A percentile compares a stretch with the other conserved stretches of the same genome.
Conservation (phyloP, 2,797 vertebrate genomes). For the Emydoidea blandingii region DNA sequence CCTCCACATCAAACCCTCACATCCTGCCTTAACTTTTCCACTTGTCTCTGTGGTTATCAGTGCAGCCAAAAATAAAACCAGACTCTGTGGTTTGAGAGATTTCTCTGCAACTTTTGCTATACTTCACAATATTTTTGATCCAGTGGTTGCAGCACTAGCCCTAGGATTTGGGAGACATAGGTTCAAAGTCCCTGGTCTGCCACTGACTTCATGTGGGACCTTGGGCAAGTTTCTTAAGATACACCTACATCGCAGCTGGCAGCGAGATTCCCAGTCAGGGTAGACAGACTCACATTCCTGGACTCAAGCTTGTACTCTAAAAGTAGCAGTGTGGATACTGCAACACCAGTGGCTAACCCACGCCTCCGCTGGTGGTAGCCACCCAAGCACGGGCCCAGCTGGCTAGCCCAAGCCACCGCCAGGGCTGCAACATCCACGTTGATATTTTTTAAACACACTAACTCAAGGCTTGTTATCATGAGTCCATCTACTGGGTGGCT, state of each 20-base stretch:
- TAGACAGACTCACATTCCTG: not conserved
- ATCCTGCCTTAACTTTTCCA: not conserved
- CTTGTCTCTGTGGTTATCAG: fast-evolving
- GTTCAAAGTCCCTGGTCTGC: not conserved
- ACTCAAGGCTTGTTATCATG: not conserved
- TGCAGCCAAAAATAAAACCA: not conserved
- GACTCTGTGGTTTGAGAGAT: not conserved
- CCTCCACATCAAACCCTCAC: not conserved
- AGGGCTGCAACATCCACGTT: not conserved
- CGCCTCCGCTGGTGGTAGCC: not conserved
- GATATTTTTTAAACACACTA: not conserved
- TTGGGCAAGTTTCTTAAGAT: not conserved
- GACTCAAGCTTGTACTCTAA: not conserved
- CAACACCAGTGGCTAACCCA: not conserved
- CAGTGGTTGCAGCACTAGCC: not conserved
- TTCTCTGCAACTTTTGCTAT: not conserved
- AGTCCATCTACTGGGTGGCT: not conserved
- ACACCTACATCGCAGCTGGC: no score
- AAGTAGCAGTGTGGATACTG: not conserved
- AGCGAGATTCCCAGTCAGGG: not conserved
- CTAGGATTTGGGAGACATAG: not conserved
- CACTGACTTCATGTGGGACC: not conserved
- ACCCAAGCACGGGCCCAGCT: not conserved
- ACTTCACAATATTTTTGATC: not conserved
- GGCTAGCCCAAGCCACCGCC: not conserved